A percentile compares a stretch with the other conserved stretches of the same genome.
Evolutionary conservation across 2,113 vertebrate genomes (phyloP).

Genomic region (Corydoras sp.): DNA sequence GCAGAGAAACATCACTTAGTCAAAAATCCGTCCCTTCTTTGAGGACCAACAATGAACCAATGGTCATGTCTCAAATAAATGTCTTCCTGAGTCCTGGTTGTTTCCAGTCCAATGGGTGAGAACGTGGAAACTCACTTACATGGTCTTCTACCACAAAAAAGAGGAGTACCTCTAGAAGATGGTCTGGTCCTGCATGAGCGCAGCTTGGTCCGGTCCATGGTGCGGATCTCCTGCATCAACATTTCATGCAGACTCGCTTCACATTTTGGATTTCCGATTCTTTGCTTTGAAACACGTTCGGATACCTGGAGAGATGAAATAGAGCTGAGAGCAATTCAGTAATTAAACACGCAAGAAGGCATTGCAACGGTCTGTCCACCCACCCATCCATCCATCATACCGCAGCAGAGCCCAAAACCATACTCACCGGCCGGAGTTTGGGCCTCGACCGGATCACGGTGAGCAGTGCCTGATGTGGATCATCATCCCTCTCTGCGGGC

Average conservation of each 20-base stretch:
- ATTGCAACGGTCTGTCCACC: too few relatives aligned
- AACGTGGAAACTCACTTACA: too few relatives aligned
- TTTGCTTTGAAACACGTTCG: conserved; percentile 37
- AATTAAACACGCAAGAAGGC: too few relatives aligned
- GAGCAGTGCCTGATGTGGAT: conserved; percentile 38
- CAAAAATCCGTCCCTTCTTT: too few relatives aligned
- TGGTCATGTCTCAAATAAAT: too few relatives aligned
- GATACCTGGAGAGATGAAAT: conserved; percentile 35
- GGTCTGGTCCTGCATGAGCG: conserved; percentile 24
- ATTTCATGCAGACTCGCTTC: conserved; percentile 42
- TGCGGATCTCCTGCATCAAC: conserved; percentile 49
- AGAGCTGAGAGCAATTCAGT: background rate
- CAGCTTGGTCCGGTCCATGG: conserved; percentile 29
- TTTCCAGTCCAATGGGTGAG: too few relatives aligned
- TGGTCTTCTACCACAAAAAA: too few relatives aligned
- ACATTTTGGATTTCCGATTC: conserved; percentile 24
- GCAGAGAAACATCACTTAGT: too few relatives aligned
- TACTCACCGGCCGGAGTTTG: conserved; percentile 44
- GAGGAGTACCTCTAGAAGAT: conserved; percentile 16
- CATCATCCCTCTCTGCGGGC: background rate
- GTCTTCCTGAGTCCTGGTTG: too few relatives aligned
- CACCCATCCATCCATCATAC: background rate
- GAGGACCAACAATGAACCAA: too few relatives aligned
- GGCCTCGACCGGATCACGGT: conserved; percentile 32
- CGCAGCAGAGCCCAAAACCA: background rate